Evolutionary conservation across 2,797 vertebrate genomes (phyloP), one percentile per base, ranked within the genome.

Genomic region (Knipowitschia caucasica): DNA sequence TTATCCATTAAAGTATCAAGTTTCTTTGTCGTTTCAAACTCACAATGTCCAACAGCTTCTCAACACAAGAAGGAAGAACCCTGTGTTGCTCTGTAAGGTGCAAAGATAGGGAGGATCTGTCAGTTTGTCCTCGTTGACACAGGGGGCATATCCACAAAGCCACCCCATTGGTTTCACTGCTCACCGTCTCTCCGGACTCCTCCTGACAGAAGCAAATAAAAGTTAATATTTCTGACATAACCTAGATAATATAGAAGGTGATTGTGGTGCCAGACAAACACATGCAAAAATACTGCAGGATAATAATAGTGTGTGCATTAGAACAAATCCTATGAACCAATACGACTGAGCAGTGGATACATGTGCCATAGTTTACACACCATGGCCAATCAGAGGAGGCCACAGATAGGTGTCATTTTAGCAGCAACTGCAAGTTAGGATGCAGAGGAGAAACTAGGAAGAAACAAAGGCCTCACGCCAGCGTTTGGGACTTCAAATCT

Each of bases 121-220:
- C 77, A 11, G 65, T 53, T 78, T 94, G 88, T 77, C 91, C 89
- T 79, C 92, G 91, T 81, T 95, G 93, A 89, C 94, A 95, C 58
- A 96, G 84, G 0, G 94, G 94, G 81, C 94, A 96, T 38, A 92
- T 82, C 91, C 92, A 93, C 69, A 84, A 85, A 59, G 88, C 89
- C 80, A 86, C 89, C 52, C 90, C 85, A 31, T 87, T 86, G 56
- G 86, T 89, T 53, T 88, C 88, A 83, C 88, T 90, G 68, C 82
- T 84, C 78, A 89, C 89, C 36, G 89, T 89, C 92, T 94, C 85
- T 88, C 90, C 52, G 86, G 89, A 79, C 93, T 94, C 91, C 93
- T 93, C 93, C 94, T 95, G 62, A 60, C 34, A 72, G 55, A 68
- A 18, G 46, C 24, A 65, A 50, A 62, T 8, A 4, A 4, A 45